Percentiles rank a stretch among this genome's conserved stretches.
phyloP scores from a whole-genome alignment of 1,140 invertebrate genomes.

The Euwallacea similis region DNA sequence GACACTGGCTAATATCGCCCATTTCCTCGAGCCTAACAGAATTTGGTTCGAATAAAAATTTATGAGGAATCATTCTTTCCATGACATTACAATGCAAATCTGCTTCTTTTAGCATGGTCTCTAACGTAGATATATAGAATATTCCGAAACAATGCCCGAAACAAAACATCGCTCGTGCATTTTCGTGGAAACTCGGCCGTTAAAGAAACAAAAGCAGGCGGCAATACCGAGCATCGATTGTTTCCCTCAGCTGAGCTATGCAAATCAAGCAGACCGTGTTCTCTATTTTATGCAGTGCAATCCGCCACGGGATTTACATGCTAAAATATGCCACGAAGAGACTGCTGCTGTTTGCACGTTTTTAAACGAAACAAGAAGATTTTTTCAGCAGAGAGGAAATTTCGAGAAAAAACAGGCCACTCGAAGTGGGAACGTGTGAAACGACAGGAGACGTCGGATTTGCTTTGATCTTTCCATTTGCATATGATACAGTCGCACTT shows the following conservation, averaged over 20 bases:
- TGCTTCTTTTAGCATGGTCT: no score
- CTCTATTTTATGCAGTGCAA: conserved; percentile 52
- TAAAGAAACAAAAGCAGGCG: conserved; percentile 39
- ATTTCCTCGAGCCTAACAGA: no score
- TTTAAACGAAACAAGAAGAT: conserved; percentile 1
- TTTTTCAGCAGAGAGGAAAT: neutral
- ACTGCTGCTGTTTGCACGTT: conserved; percentile 2
- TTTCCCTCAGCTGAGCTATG: conserved; percentile 54
- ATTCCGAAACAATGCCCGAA: no score
- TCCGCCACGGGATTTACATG: conserved; percentile 43
- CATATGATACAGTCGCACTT: conserved; percentile 40
- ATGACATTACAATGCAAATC: no score
- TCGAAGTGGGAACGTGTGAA: conserved; percentile 28
- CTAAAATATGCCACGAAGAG: conserved; percentile 39
- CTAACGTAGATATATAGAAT: no score
- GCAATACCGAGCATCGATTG: conserved; percentile 48
- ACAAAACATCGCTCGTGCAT: neutral
- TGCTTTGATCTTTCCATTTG: conserved; percentile 43
- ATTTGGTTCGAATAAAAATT: no score
- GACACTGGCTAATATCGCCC: no score
- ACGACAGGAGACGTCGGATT: conserved; percentile 30
- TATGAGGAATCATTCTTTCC: no score
- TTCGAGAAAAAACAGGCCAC: conserved; percentile 13
- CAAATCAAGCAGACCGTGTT: conserved; percentile 52
- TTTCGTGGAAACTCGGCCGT: conserved; percentile 31